A percentile compares a stretch with the other conserved stretches of the same genome.
Evolutionary conservation across 2,888 invertebrate species (phyloP).

Genomic region (Eupithecia inturbata): DNA sequence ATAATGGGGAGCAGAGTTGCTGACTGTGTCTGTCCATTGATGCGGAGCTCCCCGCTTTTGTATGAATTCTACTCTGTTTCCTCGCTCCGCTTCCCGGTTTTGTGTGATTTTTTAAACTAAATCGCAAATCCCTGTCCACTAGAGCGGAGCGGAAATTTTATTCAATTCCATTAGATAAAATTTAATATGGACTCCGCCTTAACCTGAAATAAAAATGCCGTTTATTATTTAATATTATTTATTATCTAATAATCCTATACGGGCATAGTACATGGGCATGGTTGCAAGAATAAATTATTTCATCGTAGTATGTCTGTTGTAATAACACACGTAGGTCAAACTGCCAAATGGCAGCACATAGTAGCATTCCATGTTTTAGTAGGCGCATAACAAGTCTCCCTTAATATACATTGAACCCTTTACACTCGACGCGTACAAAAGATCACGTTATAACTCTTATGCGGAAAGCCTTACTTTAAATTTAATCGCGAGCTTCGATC

Average conservation of each 20-base stretch:
- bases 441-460: slow-evolving; percentile 62
- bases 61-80: too few species aligned
- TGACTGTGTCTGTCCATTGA: too few species aligned
- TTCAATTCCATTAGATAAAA: too few species aligned
- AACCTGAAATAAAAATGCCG: slow-evolving; percentile 48
- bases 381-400: slow-evolving; percentile 33
- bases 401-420: slow-evolving; percentile 33
- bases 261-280: slow-evolving; percentile 78
- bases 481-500: slow-evolving; percentile 67
- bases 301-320: slow-evolving; percentile 58
- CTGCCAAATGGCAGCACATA: slow-evolving; percentile 59
- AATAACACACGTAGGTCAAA: slow-evolving; percentile 55
- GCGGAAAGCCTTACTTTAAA: slow-evolving; percentile 76
- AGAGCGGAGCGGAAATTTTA: too few species aligned
- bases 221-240: slow-evolving; percentile 81
- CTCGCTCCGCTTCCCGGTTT: too few species aligned
- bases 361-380: slow-evolving; percentile 47
- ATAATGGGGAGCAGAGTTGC: too few species aligned
- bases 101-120: too few species aligned
- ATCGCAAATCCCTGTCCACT: too few species aligned
- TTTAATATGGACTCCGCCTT: neutral
- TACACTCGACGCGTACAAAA: slow-evolving; percentile 59
- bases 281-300: slow-evolving; percentile 80
- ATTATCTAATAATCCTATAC: slow-evolving; percentile 82
- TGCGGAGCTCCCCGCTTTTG: too few species aligned